A percentile compares a stretch with the other conserved stretches of the same genome.
Conservation (phyloP, 2,113 vertebrate genomes). For the Datnioides undecimradiatus region DNA sequence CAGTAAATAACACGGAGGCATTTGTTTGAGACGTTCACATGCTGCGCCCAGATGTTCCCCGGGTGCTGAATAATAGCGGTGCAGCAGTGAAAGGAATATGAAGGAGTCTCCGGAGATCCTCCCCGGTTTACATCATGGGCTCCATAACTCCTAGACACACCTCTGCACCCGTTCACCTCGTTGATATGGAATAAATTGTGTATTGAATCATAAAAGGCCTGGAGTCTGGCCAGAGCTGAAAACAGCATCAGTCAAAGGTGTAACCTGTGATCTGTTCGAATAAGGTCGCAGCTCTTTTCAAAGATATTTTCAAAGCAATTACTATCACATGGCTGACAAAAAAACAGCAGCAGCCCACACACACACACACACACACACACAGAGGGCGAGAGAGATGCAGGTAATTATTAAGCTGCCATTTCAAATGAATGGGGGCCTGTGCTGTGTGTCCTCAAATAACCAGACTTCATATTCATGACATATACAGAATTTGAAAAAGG, state of each 20-base stretch:
- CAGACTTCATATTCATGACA: not conserved
- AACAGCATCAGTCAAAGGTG: conserved; percentile 29
- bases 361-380: conserved; percentile 4
- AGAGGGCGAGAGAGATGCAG: too few relatives aligned
- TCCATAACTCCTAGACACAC: conserved; percentile 25
- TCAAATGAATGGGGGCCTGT: conserved; percentile 7
- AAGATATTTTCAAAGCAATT: conserved; percentile 36
- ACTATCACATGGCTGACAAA: conserved; percentile 9
- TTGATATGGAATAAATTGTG: conserved; percentile 20
- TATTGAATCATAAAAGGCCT: not conserved
- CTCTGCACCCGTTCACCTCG: conserved; percentile 6
- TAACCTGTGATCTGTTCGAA: conserved; percentile 45
- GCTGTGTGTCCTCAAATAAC: conserved; percentile 16
- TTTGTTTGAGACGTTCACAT: conserved; percentile 13
- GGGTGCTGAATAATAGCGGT: not conserved
- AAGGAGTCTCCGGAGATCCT: conserved; percentile 18
- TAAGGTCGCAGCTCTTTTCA: conserved; percentile 26
- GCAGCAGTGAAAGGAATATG: not conserved
- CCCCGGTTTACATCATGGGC: not conserved
- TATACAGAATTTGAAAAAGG: not conserved
- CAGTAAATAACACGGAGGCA: conserved; percentile 16
- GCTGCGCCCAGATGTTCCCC: not conserved
- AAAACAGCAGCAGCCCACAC: conserved; percentile 5
- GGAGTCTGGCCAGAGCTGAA: not conserved
- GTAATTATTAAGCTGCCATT: conserved; percentile 47